Evolutionary conservation across 2,797 vertebrate genomes (phyloP).

Genomic region (Notolabrus celidotus): DNA sequence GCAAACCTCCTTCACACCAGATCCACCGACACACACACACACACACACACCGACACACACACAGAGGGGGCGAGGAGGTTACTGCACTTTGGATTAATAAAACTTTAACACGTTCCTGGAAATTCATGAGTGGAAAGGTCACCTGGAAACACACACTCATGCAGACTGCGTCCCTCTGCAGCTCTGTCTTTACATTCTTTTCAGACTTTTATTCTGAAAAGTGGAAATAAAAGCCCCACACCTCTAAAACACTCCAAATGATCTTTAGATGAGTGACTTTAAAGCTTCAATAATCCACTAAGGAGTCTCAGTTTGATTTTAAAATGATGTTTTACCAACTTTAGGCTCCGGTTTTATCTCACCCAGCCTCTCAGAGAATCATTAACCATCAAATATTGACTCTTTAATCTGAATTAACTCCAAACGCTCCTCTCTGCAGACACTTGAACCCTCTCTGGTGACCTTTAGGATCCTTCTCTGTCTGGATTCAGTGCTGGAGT

Average conservation of each 20-base stretch:
- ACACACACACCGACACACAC: conserved; percentile 5
- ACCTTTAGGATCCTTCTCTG: too few species aligned
- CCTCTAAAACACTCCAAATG: not conserved
- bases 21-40: conserved; percentile 22
- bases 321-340: too few species aligned
- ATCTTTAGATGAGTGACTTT: not conserved
- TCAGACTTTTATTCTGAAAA: conserved; percentile 26
- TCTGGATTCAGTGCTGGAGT: too few species aligned
- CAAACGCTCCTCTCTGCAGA: too few species aligned
- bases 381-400: not conserved
- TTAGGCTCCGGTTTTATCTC: too few species aligned
- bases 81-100: not conserved
- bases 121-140: conserved; percentile 45
- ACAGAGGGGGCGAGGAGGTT: not conserved
- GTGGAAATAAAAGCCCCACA: not conserved
- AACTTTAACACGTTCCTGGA: conserved; percentile 10
- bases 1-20: conserved; percentile 22
- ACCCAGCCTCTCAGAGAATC: not conserved
- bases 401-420: not conserved
- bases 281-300: not conserved
- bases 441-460: too few species aligned
- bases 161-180: not conserved
- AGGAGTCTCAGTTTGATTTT: not conserved
- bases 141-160: conserved; percentile 22
- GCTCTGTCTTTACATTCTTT: too few species aligned